Conservation (phyloP, 1,140 invertebrate genomes). For the Drosophila jambulina region DNA sequence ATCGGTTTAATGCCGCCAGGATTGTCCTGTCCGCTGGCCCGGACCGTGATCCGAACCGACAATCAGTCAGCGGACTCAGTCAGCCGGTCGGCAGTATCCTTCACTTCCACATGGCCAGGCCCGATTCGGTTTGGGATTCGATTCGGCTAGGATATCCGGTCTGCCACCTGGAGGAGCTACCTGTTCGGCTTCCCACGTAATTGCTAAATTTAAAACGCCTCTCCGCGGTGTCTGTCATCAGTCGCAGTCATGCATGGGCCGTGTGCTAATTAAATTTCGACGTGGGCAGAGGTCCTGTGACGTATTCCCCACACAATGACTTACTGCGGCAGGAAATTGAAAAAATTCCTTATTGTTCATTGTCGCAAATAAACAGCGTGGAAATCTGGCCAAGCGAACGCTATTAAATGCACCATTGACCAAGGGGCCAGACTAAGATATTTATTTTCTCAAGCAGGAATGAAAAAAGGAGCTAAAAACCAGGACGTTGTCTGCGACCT, state of each 20-base stretch:
- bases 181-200: conserved; percentile 44
- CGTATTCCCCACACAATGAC: conserved; percentile 29
- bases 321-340: conserved; percentile 52
- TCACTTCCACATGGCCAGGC: conserved; percentile 70
- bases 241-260: conserved; percentile 54
- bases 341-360: conserved; percentile 41
- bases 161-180: conserved; percentile 18
- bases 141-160: conserved; percentile 70
- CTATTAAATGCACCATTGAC: conserved; percentile 80
- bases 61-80: conserved; percentile 28
- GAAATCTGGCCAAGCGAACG: conserved; percentile 50
- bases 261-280: conserved; percentile 62
- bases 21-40: conserved; percentile 44
- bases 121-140: conserved; percentile 50
- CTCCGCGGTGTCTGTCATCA: conserved; percentile 5
- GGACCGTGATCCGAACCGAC: conserved; percentile 20
- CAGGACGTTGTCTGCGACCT: conserved; percentile 6
- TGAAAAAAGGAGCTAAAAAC: conserved; percentile 5
- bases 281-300: conserved; percentile 24
- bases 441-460: conserved; percentile 28
- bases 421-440: conserved; percentile 39
- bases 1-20: conserved; percentile 36
- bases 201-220: conserved; percentile 63
- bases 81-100: conserved; percentile 59
- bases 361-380: conserved; percentile 43